phyloP scores from a whole-genome alignment of 2,797 vertebrate species.

The Todus mexicanus region DNA sequence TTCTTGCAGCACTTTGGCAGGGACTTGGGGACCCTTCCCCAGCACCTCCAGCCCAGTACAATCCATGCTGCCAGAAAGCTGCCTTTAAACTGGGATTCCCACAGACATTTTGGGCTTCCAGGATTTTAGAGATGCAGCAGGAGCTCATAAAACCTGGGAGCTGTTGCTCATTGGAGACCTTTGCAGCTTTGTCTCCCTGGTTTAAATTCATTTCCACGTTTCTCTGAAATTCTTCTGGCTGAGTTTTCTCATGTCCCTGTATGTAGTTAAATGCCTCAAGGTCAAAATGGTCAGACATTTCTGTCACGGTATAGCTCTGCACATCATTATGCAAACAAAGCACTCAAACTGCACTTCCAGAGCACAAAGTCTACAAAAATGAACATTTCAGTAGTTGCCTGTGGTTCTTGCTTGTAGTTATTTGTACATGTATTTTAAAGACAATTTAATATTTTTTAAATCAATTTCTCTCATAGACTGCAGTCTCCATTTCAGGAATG shows the following conservation, averaged over 20 bases:
- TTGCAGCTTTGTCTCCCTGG: background rate
- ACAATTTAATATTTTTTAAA: background rate
- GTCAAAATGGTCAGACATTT: background rate
- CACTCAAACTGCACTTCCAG: background rate
- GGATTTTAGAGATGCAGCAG: background rate
- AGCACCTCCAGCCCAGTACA: background rate
- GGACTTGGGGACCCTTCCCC: background rate
- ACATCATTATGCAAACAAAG: background rate
- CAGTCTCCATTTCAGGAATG: background rate
- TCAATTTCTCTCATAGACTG: background rate
- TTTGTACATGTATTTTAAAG: background rate
- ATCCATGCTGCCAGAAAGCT: accelerated
- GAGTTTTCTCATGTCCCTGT: background rate
- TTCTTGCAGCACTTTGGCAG: no score
- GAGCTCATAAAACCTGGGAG: background rate
- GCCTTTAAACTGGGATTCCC: accelerated
- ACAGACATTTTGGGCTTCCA: background rate
- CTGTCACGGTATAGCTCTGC: background rate
- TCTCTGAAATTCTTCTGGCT: background rate
- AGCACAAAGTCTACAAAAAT: background rate
- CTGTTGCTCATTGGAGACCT: accelerated
- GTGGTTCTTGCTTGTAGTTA: background rate
- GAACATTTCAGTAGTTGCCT: background rate
- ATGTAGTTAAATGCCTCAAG: background rate
- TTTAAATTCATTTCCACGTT: background rate